A percentile compares a stretch with the other conserved stretches of the same genome.
phyloP scores from a whole-genome alignment of 2,888 invertebrate species.

The Bellardia pandia region DNA sequence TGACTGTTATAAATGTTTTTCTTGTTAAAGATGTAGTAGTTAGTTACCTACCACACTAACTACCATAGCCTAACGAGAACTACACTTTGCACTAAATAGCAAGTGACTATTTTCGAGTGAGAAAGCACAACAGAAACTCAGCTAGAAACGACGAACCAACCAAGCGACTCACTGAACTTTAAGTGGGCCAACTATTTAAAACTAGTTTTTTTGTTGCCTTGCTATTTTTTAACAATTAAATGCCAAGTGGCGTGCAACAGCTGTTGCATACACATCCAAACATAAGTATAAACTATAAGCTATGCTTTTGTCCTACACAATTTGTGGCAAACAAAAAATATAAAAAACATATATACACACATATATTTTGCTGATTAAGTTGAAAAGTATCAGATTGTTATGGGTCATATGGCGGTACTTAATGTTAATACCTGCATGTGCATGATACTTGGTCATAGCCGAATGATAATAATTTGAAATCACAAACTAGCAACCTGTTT shows the following conservation, averaged over 20 bases:
- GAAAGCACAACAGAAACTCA: background rate
- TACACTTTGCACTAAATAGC: background rate
- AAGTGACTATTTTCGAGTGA: slow-evolving; percentile 14
- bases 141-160: slow-evolving; percentile 4
- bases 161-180: slow-evolving; percentile 48
- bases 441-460: background rate
- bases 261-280: slow-evolving; percentile 26
- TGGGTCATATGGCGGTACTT: slow-evolving; percentile 37
- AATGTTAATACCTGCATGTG: background rate
- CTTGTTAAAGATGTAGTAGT: background rate
- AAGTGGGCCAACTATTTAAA: slow-evolving; percentile 60
- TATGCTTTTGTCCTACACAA: background rate
- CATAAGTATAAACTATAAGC: background rate
- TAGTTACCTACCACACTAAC: slow-evolving; percentile 21
- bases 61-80: background rate
- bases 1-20: slow-evolving; percentile 39
- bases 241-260: slow-evolving; percentile 64
- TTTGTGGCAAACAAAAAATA: slow-evolving; percentile 5
- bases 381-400: slow-evolving; percentile 20
- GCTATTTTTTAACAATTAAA: slow-evolving; percentile 52
- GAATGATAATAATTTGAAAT: slow-evolving; percentile 33
- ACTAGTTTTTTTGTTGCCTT: slow-evolving; percentile 17
- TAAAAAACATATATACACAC: no score
- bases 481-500: slow-evolving; percentile 40
- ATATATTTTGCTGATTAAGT: slow-evolving; percentile 16